Base-by-base conservation (phyloP, 1,140 invertebrate species). In the Ostrea edulis region DNA sequence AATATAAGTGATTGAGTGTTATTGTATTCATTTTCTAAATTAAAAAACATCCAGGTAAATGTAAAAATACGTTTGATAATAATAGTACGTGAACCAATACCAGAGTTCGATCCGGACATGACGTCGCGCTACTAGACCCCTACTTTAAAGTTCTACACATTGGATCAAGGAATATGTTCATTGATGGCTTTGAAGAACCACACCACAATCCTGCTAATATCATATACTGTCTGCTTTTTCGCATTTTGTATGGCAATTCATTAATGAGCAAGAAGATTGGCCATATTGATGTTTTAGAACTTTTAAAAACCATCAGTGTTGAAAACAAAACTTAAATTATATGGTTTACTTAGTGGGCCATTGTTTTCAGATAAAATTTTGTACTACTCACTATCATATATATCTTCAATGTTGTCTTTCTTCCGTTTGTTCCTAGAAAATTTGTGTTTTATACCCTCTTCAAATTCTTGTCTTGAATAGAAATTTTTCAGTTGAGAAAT, bases 291-390 rank as follows among this genome's bases (percentile, higher is more conserved):
- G 51, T 53, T 65, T 89, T 86, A 51, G 20, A 71, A 44, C 86
- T 87, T 85, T 87, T 87, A 58, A 88, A 82, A 68, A 82, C 89
- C 89, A 85, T 90, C 89, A 65, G 89, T 90, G 54, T 90, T 90
- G 9, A 86, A 77, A 14, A 81, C 7, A 55, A 89, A 88, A n/a
- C 83, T 85, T 54, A 88, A 22, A 52, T 89, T 88, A 9, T 85
- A 54, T 35, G 58, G 83, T 25, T 53, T 12, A 82, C 83, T 88
- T 25, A 88, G 29, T 22, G 82, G 87, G 7, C 87, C 82, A 44
- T 44, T 20, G 12, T 55, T n/a, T n/a, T 84, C 17, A 87, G 8
- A 87, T 8, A 65, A 44, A 2, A 2, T 51, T 87, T 84, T 83
- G 55, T 87, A 84, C 14, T 82, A 11, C n/a, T 7, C 1, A 82